These are phyloP conservation scores for Athalia cordata DNA, from an alignment of 2,888 invertebrate species.

Conservation along the genomic window DNA sequence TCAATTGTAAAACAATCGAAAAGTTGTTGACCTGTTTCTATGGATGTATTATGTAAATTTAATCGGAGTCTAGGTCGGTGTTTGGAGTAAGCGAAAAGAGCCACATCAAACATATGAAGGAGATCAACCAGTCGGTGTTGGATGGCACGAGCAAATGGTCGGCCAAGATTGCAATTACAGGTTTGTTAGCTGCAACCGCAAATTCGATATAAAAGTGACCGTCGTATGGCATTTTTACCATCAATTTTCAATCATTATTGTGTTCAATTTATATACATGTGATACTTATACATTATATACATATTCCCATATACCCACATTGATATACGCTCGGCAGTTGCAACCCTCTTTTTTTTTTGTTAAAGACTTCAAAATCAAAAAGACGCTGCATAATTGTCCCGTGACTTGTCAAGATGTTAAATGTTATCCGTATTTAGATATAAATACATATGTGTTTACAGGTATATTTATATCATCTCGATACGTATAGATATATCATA, in stretches of 20 bases:
- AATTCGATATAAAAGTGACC: conserved; percentile 38
- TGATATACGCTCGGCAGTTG: conserved; percentile 53
- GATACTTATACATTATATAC: conserved; percentile 43
- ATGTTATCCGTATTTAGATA: conserved; percentile 35
- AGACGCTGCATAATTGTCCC: background rate
- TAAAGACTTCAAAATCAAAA: background rate
- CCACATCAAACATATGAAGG: conserved; percentile 97
- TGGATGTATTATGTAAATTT: conserved; percentile 62
- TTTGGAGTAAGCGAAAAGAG: conserved; percentile 96
- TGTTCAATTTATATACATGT: conserved; percentile 44
- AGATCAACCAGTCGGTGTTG: conserved; percentile 98
- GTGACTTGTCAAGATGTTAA: conserved; percentile 42
- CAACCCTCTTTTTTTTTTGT: conserved; percentile 45
- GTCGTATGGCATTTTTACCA: conserved; percentile 26
- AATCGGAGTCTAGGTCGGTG: conserved; percentile 86
- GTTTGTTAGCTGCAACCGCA: conserved; percentile 80
- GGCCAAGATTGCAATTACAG: conserved; percentile 99
- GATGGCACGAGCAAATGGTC: conserved; percentile 99
- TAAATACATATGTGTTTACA: conserved; percentile 5
- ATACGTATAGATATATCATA: conserved; percentile 3
- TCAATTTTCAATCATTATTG: conserved; percentile 43
- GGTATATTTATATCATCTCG: background rate
- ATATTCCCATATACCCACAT: conserved; percentile 38
- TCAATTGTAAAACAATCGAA: conserved; percentile 1
- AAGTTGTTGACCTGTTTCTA: conserved; percentile 26